These are phyloP conservation scores for Hydractinia symbiolongicarpus DNA, from an alignment of 30 jellyfish, hydroid and myxozoan species.

Conservation along the genomic window DNA sequence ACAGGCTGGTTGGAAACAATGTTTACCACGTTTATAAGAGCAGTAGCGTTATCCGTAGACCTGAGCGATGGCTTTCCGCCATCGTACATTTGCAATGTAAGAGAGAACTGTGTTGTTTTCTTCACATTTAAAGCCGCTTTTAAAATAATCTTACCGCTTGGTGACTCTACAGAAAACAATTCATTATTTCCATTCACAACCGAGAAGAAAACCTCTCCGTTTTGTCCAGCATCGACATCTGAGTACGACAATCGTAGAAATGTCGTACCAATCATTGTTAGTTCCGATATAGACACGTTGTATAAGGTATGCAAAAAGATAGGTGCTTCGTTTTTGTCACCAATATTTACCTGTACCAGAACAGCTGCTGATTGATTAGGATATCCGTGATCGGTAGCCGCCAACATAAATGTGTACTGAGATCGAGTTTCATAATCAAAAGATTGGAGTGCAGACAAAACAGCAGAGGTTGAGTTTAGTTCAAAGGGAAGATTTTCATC, in stretches of 20 bases:
- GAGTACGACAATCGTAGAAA: constrained; percentile 22
- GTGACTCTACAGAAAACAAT: neutral
- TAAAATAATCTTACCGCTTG: constrained; percentile 5
- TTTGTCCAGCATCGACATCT: constrained; percentile 44
- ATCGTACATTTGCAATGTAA: constrained; percentile 39
- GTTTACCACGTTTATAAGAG: constrained; percentile 8
- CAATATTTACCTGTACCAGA: constrained; percentile 23
- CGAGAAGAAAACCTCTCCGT: constrained; percentile 38
- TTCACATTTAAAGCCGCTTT: neutral
- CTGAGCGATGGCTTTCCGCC: constrained; percentile 52
- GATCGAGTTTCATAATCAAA: constrained; percentile 45
- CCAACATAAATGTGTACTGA: constrained; percentile 33
- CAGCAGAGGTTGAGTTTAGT: neutral
- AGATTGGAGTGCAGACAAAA: neutral
- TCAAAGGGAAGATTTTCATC: neutral
- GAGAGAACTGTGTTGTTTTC: neutral
- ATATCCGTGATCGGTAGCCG: constrained; percentile 64
- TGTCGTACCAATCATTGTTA: neutral
- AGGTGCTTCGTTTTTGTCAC: constrained; percentile 65
- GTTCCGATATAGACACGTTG: constrained; percentile 4
- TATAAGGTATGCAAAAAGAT: constrained; percentile 11
- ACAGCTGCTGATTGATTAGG: constrained; percentile 42
- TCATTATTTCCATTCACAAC: constrained; percentile 36
- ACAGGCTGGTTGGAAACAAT: constrained; percentile 1
- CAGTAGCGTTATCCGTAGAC: constrained; percentile 52